Evolutionary conservation across 2,113 vertebrate genomes (phyloP), one percentile per base, ranked within the genome.

Genomic region (Anarhynchus alexandrinus): DNA sequence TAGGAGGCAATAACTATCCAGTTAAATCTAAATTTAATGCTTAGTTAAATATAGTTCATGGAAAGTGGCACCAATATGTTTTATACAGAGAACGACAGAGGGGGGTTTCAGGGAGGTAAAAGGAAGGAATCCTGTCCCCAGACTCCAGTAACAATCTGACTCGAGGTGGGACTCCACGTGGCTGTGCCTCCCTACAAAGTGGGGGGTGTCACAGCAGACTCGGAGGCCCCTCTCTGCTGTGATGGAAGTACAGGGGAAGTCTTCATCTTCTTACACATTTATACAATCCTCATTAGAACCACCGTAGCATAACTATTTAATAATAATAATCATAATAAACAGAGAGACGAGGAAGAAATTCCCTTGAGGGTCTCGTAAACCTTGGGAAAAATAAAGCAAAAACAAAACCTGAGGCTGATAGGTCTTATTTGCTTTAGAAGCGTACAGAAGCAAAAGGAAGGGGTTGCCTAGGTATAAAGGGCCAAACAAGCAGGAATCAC

Each of bases 11-110:
- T 96, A 98, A 96, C 93, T 98, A 98, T 96, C 96, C 94, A 94
- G 95, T 94, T 96, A 97, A 98, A 98, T 98, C 97, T 98, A 97
- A 98, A 98, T 97, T 95, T 96, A 98, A 98, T 97, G 96, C 96
- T 97, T 98, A 97, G 96, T 98, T 98, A 98, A 98, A 98, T 98
- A 98, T 97, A 97, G 96, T 96, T 97, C 96, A 93, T 95, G 89
- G 97, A 97, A 98, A 98, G 97, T 95, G 96, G 89, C 91, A 97
- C 92, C 97, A 96, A 97, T 97, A 97, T 95, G 79, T 97, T 98
- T 97, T 97, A 97, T 77, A 91, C 29, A 61, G 90, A 95, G 88
- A 97, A 96, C 0, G 83, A 95, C 90, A 97, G 92, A 95, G 73
- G 78, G 65, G 65, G 83, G 88, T 86, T 96, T 81, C 61, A 89